phyloP scores from a whole-genome alignment of 2,888 invertebrate species.

The Dasypogon diadema region DNA sequence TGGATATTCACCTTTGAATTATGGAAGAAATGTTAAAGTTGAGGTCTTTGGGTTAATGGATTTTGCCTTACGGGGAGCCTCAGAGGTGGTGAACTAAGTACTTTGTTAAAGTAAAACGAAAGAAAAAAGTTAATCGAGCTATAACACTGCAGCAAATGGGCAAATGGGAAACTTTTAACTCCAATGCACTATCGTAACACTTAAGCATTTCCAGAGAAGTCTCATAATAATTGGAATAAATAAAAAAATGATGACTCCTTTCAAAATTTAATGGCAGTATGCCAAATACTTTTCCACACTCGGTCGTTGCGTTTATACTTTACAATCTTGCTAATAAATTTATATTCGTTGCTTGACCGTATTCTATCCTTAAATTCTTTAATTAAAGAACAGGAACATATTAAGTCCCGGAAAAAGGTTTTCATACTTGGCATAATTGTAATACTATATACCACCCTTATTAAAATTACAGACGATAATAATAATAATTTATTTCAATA shows the following conservation, averaged over 20 bases:
- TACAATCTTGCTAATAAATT: too few species aligned
- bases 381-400: too few species aligned
- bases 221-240: neutral
- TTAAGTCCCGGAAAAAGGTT: too few species aligned
- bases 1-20: slow-evolving; percentile 41
- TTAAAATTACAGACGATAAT: too few species aligned
- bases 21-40: slow-evolving; percentile 49
- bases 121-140: slow-evolving; percentile 18
- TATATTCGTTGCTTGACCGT: too few species aligned
- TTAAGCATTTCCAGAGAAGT: neutral
- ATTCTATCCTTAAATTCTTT: too few species aligned
- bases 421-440: too few species aligned
- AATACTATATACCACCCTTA: too few species aligned
- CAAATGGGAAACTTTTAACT: slow-evolving; percentile 44
- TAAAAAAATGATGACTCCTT: neutral
- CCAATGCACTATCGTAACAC: neutral
- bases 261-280: too few species aligned
- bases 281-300: too few species aligned
- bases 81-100: slow-evolving; percentile 27
- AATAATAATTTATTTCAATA: too few species aligned
- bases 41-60: slow-evolving; percentile 50
- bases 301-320: too few species aligned
- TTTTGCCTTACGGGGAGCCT: slow-evolving; percentile 46
- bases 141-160: neutral
- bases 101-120: slow-evolving; percentile 21